phyloP scores from a whole-genome alignment of 2,113 vertebrate genomes.

The Carlito syrichta region DNA sequence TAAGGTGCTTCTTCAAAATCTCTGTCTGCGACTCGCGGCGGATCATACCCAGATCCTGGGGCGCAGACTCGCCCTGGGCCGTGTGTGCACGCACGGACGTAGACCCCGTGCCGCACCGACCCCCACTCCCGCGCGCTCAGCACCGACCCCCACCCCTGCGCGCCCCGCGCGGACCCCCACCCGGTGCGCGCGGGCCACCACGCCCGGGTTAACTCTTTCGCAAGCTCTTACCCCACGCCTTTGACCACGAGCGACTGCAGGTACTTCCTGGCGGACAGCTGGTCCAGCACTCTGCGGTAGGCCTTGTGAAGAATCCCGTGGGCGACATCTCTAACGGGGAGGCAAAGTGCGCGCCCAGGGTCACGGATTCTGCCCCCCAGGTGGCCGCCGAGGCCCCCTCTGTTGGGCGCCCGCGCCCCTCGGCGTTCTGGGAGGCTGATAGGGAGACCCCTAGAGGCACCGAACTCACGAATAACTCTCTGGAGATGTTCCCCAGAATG shows the following conservation, averaged over 20 bases:
- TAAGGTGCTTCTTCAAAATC: rapidly evolving
- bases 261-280: slow-evolving; percentile 94
- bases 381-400: neutral
- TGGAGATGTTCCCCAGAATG: neutral
- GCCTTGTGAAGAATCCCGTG: slow-evolving; percentile 95
- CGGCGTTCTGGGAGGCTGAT: neutral
- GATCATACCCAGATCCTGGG: neutral
- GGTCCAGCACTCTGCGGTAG: slow-evolving; percentile 94
- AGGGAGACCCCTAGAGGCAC: no score
- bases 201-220: neutral
- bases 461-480: neutral
- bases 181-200: neutral
- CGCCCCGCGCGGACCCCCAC: neutral
- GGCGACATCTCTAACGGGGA: slow-evolving; percentile 85
- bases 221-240: slow-evolving; percentile 90
- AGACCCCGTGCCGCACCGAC: neutral
- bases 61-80: neutral
- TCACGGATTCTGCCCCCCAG: neutral
- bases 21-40: rapidly evolving
- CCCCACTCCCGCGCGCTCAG: neutral
- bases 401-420: neutral
- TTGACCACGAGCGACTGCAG: slow-evolving; percentile 94
- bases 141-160: neutral
- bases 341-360: neutral
- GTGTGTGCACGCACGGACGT: neutral